A percentile compares a stretch with the other conserved stretches of the same genome.
phyloP scores from a whole-genome alignment of 2,888 invertebrate species.

The Cephonodes hylas region DNA sequence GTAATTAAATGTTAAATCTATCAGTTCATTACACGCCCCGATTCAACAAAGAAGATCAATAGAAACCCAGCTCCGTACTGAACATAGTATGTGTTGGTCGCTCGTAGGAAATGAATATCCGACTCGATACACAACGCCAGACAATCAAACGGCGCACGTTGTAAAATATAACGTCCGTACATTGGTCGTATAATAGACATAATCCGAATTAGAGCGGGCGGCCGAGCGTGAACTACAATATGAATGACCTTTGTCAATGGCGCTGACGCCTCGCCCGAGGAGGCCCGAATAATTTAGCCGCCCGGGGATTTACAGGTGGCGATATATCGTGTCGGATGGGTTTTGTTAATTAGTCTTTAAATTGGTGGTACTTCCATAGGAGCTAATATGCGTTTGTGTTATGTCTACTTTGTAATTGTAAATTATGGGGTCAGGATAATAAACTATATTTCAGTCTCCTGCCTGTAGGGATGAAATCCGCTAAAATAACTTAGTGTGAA shows the following conservation, averaged over 20 bases:
- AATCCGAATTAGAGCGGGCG: conserved; percentile 68
- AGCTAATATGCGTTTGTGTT: neutral
- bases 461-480: too few species aligned
- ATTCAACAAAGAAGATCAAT: too few species aligned
- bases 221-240: conserved; percentile 68
- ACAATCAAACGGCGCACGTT: neutral
- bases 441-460: too few species aligned
- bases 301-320: conserved; percentile 38
- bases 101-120: neutral
- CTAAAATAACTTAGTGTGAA: too few species aligned
- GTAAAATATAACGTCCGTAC: conserved; percentile 23
- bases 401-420: too few species aligned
- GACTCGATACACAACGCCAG: neutral
- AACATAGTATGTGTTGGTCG: neutral
- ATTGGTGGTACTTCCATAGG: neutral
- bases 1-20: too few species aligned
- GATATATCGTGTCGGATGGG: conserved; percentile 22
- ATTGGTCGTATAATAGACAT: conserved; percentile 42
- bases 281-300: conserved; percentile 58
- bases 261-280: conserved; percentile 53
- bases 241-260: conserved; percentile 76
- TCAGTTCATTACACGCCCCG: too few species aligned
- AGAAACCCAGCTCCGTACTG: neutral
- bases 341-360: neutral
- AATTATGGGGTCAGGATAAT: too few species aligned